Percentiles rank a stretch among this genome's conserved stretches.
phyloP scores from a whole-genome alignment of 2,888 invertebrate genomes.

The Incurvaria masculella region DNA sequence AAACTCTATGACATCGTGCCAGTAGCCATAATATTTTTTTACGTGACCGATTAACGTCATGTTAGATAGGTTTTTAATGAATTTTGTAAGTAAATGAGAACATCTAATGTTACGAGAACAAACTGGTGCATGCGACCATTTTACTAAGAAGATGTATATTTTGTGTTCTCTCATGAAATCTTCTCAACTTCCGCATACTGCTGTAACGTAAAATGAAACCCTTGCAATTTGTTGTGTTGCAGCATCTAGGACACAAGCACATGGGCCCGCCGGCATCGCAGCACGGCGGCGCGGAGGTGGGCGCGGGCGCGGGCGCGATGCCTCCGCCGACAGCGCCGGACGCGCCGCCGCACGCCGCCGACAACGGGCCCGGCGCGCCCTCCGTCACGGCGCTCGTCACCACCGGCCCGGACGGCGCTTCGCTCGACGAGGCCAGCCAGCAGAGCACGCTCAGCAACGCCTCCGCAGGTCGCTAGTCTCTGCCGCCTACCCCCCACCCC shows the following conservation, averaged over 20 bases:
- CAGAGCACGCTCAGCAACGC: constrained; percentile 92
- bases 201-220: no score
- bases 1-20: no score
- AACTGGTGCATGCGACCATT: no score
- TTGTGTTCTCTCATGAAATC: no score
- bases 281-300: constrained; percentile 64
- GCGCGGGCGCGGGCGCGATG: constrained; percentile 60
- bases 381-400: constrained; percentile 85
- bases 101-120: no score
- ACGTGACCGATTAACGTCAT: no score
- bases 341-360: constrained; percentile 61
- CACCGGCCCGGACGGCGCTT: constrained; percentile 86
- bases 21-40: no score
- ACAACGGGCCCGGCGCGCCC: constrained; percentile 50
- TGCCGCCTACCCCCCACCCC: constrained; percentile 4
- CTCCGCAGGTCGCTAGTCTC: constrained; percentile 68
- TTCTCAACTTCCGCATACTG: no score
- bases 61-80: no score
- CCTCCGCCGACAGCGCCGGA: constrained; percentile 58
- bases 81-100: no score
- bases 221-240: constrained; percentile 28
- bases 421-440: constrained; percentile 87
- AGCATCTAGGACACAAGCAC: constrained; percentile 56
- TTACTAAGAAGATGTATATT: no score
- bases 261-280: constrained; percentile 47